These are phyloP conservation scores for Pocillopora damicornis DNA, from an alignment of 64 coral and sea anemone species.

Conservation along the genomic window DNA sequence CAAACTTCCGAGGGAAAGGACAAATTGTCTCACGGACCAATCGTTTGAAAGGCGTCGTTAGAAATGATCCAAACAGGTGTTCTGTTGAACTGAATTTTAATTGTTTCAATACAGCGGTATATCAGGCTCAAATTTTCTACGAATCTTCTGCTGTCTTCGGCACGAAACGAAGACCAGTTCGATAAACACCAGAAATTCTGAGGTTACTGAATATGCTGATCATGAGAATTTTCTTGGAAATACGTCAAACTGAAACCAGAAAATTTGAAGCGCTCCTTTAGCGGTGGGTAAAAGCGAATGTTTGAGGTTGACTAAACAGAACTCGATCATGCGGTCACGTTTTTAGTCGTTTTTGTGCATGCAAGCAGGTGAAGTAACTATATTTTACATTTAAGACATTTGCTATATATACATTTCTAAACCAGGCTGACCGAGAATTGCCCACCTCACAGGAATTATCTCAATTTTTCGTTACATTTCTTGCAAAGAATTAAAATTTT, in stretches of 20 bases:
- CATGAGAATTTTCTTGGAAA: background rate
- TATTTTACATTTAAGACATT: background rate
- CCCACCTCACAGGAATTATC: too few species aligned
- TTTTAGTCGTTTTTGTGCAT: background rate
- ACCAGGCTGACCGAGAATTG: background rate
- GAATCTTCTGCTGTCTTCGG: background rate
- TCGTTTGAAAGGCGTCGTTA: background rate
- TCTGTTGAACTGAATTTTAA: background rate
- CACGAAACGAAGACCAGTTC: background rate
- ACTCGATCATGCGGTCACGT: background rate
- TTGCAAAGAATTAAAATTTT: background rate
- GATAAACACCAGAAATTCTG: too few species aligned
- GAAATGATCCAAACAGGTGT: conserved; percentile 19
- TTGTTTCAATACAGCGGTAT: background rate
- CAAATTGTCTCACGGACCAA: background rate
- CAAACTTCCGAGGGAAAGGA: background rate
- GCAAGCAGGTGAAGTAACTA: background rate
- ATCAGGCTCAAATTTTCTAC: background rate
- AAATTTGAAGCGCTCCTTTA: background rate
- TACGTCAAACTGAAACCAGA: too few species aligned
- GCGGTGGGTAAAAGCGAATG: background rate
- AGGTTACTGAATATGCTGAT: background rate
- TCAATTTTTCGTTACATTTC: background rate
- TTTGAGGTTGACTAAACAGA: background rate
- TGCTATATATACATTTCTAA: background rate